Percentiles rank a stretch among this genome's conserved stretches.
These are phyloP conservation scores for Tetramorium simillimum DNA, from an alignment of 1,140 invertebrate species.

Conservation along the genomic window DNA sequence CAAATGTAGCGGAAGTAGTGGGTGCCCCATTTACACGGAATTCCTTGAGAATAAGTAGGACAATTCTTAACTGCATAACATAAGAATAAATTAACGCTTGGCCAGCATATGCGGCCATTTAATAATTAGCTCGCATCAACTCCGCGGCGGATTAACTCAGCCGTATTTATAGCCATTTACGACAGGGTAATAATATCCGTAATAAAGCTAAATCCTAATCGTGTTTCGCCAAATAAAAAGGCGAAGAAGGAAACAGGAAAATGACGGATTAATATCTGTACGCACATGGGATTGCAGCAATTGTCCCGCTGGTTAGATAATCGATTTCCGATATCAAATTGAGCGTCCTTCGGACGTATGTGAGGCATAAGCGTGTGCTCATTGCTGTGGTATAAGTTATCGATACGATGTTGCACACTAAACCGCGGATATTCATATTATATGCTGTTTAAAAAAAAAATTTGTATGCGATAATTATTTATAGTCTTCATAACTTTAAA, in stretches of 20 bases:
- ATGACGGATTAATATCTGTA: conserved; percentile 51
- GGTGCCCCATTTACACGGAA: conserved; percentile 37
- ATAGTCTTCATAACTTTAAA: neutral
- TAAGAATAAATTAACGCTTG: neutral
- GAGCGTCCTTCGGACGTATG: conserved; percentile 71
- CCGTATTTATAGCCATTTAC: neutral
- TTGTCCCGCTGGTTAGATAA: conserved; percentile 73
- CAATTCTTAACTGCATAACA: neutral
- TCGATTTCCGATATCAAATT: conserved; percentile 80
- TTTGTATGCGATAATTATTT: neutral
- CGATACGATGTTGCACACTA: conserved; percentile 53
- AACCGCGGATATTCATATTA: neutral
- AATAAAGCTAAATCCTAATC: neutral
- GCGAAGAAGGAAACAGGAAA: neutral
- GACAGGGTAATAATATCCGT: neutral
- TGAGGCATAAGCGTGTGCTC: conserved; percentile 49
- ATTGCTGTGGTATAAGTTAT: conserved; percentile 40
- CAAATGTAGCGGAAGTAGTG: conserved; percentile 39
- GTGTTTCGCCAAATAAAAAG: neutral
- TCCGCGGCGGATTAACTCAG: neutral
- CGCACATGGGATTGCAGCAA: conserved; percentile 16
- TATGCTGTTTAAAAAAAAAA: neutral
- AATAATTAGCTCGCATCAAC: neutral
- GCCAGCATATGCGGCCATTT: neutral
- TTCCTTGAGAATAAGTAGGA: conserved; percentile 12